Evolutionary conservation across 2,113 vertebrate genomes (phyloP).

Genomic region (Telmatochromis brachygnathus): DNA sequence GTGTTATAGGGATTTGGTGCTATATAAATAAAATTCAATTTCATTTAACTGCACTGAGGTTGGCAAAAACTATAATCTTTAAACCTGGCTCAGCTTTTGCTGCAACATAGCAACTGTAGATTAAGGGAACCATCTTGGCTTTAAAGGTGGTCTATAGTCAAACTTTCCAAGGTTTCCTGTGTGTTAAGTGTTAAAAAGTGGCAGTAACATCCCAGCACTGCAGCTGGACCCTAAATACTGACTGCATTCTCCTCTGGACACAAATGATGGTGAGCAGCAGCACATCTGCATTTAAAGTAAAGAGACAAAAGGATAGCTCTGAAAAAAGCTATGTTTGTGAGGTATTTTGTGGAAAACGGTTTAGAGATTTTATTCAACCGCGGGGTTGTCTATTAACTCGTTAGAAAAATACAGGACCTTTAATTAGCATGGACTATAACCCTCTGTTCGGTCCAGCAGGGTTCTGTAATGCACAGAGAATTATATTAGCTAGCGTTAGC

Average conservation of each 20-base stretch:
- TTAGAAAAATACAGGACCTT: background rate
- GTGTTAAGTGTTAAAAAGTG: background rate
- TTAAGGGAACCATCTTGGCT: background rate
- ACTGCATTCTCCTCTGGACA: background rate
- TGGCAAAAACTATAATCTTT: background rate
- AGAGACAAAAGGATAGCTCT: background rate
- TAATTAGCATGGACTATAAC: slow-evolving; percentile 24
- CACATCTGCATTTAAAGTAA: background rate
- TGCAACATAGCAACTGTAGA: background rate
- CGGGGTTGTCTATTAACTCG: background rate
- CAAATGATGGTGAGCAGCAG: background rate
- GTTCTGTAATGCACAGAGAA: slow-evolving; percentile 39
- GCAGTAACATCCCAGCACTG: background rate
- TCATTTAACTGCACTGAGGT: background rate
- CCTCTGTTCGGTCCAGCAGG: slow-evolving; percentile 15
- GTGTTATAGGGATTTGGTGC: background rate
- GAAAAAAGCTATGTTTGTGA: background rate
- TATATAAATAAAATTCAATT: background rate
- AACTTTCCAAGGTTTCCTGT: background rate
- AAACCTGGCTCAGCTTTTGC: background rate
- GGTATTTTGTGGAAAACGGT: background rate
- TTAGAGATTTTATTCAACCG: background rate
- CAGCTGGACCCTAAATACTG: background rate
- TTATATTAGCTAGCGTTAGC: slow-evolving; percentile 60
- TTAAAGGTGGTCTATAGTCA: background rate